These are phyloP conservation scores for Lithophane semibrunnea DNA, from an alignment of 2,888 invertebrate species.

Conservation along the genomic window DNA sequence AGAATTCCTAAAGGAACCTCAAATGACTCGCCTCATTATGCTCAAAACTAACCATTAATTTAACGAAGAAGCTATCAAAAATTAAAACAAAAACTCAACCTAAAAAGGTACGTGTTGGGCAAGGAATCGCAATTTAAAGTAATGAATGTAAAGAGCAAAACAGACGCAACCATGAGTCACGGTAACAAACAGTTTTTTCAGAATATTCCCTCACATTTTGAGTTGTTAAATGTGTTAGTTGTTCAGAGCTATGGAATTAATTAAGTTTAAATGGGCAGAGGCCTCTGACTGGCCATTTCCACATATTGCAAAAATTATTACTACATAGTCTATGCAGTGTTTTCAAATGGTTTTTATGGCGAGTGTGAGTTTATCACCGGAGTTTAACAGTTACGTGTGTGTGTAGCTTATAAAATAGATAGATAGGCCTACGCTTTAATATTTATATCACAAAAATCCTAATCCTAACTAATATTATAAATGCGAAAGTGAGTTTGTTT, in stretches of 20 bases:
- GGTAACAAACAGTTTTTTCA: slow-evolving; percentile 22
- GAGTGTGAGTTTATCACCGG: neutral
- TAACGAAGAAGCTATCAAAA: slow-evolving; percentile 28
- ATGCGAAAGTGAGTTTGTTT: too few relatives aligned
- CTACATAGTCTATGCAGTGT: neutral
- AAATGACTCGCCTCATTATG: slow-evolving; percentile 23
- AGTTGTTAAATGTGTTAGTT: slow-evolving; percentile 12
- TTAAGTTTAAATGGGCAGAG: neutral
- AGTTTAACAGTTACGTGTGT: neutral
- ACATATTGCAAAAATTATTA: neutral
- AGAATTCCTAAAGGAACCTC: neutral
- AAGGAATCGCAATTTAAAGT: slow-evolving; percentile 47
- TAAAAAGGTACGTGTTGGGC: slow-evolving; percentile 6
- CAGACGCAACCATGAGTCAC: slow-evolving; percentile 24
- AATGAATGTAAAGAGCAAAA: slow-evolving; percentile 43
- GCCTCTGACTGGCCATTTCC: neutral
- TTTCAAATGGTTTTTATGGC: neutral
- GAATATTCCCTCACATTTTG: slow-evolving; percentile 20
- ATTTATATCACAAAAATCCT: neutral
- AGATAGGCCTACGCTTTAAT: neutral
- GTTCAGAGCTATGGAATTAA: slow-evolving; percentile 4
- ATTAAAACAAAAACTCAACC: slow-evolving; percentile 42
- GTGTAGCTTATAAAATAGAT: neutral
- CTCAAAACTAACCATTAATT: slow-evolving; percentile 32
- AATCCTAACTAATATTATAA: too few relatives aligned